Evolutionary conservation across 2,113 vertebrate genomes (phyloP).

Genomic region (Trochalopteron elliotii): DNA sequence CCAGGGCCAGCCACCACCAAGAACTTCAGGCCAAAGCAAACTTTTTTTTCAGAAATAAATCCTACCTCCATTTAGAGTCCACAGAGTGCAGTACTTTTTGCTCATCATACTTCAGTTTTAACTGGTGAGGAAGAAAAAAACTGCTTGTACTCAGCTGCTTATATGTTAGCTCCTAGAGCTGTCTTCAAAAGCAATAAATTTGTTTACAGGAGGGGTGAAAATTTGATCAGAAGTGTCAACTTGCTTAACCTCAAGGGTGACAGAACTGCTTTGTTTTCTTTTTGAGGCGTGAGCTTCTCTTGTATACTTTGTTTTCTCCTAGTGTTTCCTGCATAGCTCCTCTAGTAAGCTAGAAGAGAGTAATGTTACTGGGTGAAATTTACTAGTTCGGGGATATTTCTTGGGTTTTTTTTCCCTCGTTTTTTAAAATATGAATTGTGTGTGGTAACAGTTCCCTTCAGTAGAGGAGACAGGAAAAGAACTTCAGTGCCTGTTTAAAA

Average conservation of each 20-base stretch:
- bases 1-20: not conserved
- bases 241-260: not conserved
- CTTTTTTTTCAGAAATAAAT: not conserved
- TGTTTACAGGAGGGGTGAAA: not conserved
- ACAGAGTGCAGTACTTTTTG: not conserved
- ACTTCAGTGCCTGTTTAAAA: not conserved
- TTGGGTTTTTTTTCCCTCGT: accelerated
- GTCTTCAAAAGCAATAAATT: not conserved
- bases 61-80: not conserved
- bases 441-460: not conserved
- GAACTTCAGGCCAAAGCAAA: not conserved
- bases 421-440: not conserved
- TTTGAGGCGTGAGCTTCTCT: not conserved
- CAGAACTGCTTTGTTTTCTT: not conserved
- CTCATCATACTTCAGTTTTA: not conserved
- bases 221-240: not conserved
- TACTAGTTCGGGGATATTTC: not conserved
- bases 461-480: not conserved
- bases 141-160: not conserved
- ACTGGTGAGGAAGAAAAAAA: not conserved
- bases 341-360: not conserved
- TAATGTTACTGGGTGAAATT: not conserved
- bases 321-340: not conserved
- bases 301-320: not conserved
- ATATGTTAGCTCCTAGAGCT: not conserved